Percentiles rank a stretch among this genome's conserved stretches.
phyloP scores from a whole-genome alignment of 2,888 invertebrate species.

The Autographa gamma region DNA sequence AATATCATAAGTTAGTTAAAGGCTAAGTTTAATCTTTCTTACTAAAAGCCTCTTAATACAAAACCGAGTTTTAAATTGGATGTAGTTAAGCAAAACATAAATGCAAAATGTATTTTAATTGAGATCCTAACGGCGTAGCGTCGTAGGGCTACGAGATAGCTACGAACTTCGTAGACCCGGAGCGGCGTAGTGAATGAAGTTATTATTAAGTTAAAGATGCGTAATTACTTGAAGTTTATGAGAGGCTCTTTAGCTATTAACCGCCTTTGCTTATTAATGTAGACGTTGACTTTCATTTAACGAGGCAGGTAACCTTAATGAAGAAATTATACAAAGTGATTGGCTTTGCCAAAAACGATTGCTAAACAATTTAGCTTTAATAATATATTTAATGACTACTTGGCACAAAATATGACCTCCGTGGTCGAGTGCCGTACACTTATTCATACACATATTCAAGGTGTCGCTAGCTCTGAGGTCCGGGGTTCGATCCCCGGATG shows the following conservation, averaged over 20 bases:
- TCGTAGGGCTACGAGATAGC: conserved; percentile 51
- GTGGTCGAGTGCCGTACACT: too few species aligned
- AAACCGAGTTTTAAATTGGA: conserved; percentile 28
- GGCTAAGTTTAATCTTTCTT: conserved; percentile 14
- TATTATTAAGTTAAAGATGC: conserved; percentile 33
- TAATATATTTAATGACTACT: too few species aligned
- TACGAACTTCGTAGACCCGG: conserved; percentile 45
- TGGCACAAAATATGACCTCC: too few species aligned
- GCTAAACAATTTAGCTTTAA: neutral
- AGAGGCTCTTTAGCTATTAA: neutral
- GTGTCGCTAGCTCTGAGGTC: too few species aligned
- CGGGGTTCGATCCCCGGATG: too few species aligned
- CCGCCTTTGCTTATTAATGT: neutral
- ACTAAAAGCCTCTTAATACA: conserved; percentile 18
- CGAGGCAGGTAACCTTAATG: neutral
- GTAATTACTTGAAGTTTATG: conserved; percentile 22
- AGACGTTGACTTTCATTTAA: conserved; percentile 1
- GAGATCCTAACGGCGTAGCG: conserved; percentile 42
- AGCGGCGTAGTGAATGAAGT: conserved; percentile 17
- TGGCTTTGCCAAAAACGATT: neutral
- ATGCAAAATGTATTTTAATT: conserved; percentile 56
- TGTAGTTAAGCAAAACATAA: conserved; percentile 39
- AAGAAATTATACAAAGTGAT: neutral
- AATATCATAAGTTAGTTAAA: conserved; percentile 12
- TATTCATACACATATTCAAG: too few species aligned